Evolutionary conservation across 2,797 vertebrate genomes (phyloP), one percentile per base, ranked within the genome.

Genomic region (Tokudaia muenninki): DNA sequence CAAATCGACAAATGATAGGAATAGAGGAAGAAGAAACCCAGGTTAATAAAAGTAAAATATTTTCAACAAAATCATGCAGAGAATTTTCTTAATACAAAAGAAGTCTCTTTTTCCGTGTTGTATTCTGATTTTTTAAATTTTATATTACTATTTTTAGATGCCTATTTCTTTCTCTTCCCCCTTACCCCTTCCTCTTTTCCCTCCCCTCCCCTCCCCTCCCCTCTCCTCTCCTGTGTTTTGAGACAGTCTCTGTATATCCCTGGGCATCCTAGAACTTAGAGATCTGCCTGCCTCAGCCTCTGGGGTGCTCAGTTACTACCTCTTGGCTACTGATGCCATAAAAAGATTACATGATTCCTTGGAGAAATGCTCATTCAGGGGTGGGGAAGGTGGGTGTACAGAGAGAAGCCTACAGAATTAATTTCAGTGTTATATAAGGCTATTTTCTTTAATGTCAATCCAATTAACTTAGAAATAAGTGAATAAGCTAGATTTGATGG

Each of bases 381-480:
- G 37, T 29, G 63, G 37, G 34, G 10, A 3, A 81, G n/a, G 21
- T 81, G 77, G 77, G 11, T 44, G 57, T 83, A 31, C 57, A 44
- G 81, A 44, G 57, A 77, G 12, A 77, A 29, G 47, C 31, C 50
- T 79, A 19, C 17, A 79, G 19, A 21, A 52, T 10, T 79, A 34
- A 14, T 50, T 19, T 78, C 17, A n/a, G 9, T 90, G 3, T 70
- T 90, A 50, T 59, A 31, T 44, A 22, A 77, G n/a, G 77, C 50
- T n/a, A 0, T 74, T 21, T 96, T 87, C 86, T 95, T 41, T 91
- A 72, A 94, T 63, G 31, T 59, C 21, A 87, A 17, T 74, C 21
- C 57, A 89, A 41, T 94, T 90, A 77, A 91, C 67, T 86, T 95
- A 82, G 50, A 96, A 93, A 70, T 86, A 59, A 34, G 7, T 75